phyloP scores from a whole-genome alignment of 2,888 invertebrate species.

The Diogma glabrata region DNA sequence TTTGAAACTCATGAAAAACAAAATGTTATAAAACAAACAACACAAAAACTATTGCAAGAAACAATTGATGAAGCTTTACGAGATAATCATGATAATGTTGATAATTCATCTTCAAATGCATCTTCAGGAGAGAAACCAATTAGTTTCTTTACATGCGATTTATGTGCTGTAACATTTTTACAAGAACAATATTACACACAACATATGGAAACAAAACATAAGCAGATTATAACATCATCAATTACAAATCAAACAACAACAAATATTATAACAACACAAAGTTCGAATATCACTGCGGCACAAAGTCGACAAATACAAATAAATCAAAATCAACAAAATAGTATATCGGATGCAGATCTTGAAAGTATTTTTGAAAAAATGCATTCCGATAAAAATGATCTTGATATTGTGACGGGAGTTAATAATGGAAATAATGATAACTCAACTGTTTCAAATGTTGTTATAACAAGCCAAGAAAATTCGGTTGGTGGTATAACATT shows the following conservation, averaged over 20 bases:
- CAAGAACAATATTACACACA: slow-evolving; percentile 37
- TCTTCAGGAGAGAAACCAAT: slow-evolving; percentile 28
- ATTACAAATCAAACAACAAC: slow-evolving; percentile 16
- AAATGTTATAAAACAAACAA: slow-evolving; percentile 23
- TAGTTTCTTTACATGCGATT: slow-evolving; percentile 37
- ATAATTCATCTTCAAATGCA: slow-evolving; percentile 18
- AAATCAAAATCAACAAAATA: slow-evolving; percentile 10
- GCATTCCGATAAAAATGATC: slow-evolving; percentile 36
- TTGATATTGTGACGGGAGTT: slow-evolving; percentile 17
- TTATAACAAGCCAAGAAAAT: slow-evolving; percentile 36
- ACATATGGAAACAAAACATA: slow-evolving; percentile 37
- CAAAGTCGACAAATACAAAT: not conserved
- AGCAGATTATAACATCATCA: slow-evolving; percentile 1
- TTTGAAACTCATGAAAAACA: slow-evolving; percentile 34
- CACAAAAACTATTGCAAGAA: slow-evolving; percentile 36
- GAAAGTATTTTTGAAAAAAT: slow-evolving; percentile 38
- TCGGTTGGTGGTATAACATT: slow-evolving; percentile 35
- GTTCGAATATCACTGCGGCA: slow-evolving; percentile 8
- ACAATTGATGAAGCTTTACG: slow-evolving; percentile 38
- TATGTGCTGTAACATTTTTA: slow-evolving; percentile 37
- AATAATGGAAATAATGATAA: slow-evolving; percentile 12
- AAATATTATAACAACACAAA: slow-evolving; percentile 20
- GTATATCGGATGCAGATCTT: slow-evolving; percentile 32
- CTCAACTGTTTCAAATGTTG: slow-evolving; percentile 25
- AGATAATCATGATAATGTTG: slow-evolving; percentile 21